Conservation (phyloP, 1,140 invertebrate species). For the Drosophila jambulina region DNA sequence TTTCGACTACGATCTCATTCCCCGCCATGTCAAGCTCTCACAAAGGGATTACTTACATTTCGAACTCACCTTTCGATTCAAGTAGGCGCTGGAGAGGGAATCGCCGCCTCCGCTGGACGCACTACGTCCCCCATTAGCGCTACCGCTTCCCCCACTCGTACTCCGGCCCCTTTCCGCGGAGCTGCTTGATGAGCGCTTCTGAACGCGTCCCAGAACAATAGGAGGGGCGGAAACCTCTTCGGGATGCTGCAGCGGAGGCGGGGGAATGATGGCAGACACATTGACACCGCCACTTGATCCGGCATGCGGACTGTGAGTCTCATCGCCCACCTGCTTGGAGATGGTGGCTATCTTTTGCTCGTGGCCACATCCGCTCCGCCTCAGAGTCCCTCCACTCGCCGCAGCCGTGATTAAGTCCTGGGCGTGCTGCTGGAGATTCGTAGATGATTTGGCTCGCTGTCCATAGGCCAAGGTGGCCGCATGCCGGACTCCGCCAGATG, state of each 20-base stretch:
- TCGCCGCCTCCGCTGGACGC: constrained; percentile 49
- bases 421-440: constrained; percentile 63
- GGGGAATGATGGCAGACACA: constrained; percentile 65
- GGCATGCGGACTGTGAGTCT: constrained; percentile 43
- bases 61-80: constrained; percentile 84
- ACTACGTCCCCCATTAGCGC: constrained; percentile 45
- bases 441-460: constrained; percentile 70
- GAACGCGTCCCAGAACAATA: constrained; percentile 75
- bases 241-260: constrained; percentile 68
- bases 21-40: constrained; percentile 45
- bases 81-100: constrained; percentile 71
- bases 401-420: constrained; percentile 49
- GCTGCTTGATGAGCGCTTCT: constrained; percentile 68
- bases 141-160: constrained; percentile 26
- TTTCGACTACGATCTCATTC: constrained; percentile 47
- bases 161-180: constrained; percentile 39
- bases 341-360: constrained; percentile 82
- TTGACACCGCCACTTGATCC: constrained; percentile 37
- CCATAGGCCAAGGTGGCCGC: constrained; percentile 55
- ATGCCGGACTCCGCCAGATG: constrained; percentile 34
- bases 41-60: constrained; percentile 81
- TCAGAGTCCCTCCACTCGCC: constrained; percentile 27
- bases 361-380: constrained; percentile 56
- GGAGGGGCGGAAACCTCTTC: constrained; percentile 73
- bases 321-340: constrained; percentile 82